Evolutionary conservation across 1,140 invertebrate genomes (phyloP).

Genomic region (Rhizoglyphus robini): DNA sequence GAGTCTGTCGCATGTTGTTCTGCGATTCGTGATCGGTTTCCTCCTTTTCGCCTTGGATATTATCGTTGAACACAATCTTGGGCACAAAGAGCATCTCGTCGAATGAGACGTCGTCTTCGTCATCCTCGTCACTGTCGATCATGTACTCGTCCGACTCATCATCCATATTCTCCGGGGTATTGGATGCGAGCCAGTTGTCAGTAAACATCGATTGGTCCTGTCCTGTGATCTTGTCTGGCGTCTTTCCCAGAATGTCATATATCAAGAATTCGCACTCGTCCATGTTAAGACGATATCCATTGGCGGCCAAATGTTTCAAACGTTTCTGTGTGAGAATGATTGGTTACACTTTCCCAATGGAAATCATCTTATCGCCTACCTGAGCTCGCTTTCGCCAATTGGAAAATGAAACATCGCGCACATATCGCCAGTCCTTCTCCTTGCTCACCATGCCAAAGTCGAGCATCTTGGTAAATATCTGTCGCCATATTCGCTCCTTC

Average conservation of each 20-base stretch:
- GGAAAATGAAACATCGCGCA: constrained; percentile 14
- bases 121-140: neutral
- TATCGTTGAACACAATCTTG: constrained; percentile 2
- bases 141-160: neutral
- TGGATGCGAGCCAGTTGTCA: neutral
- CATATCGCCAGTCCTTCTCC: constrained; percentile 15
- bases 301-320: constrained; percentile 2
- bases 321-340: constrained; percentile 2
- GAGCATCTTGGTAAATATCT: constrained; percentile 1
- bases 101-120: neutral
- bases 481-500: constrained; percentile 7
- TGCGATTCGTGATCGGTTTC: too few relatives aligned
- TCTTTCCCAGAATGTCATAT: neutral
- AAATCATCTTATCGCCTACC: neutral
- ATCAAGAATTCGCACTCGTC: constrained; percentile 13
- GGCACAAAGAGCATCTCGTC: neutral
- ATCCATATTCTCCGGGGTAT: neutral
- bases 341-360: neutral
- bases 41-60: neutral
- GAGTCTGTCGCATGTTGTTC: too few relatives aligned
- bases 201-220: neutral
- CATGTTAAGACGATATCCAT: constrained; percentile 14
- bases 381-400: constrained; percentile 14
- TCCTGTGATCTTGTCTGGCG: neutral
- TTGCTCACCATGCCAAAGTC: constrained; percentile 1